These are phyloP conservation scores for Eupithecia abbreviata DNA, from an alignment of 2,888 invertebrate genomes.

Conservation along the genomic window DNA sequence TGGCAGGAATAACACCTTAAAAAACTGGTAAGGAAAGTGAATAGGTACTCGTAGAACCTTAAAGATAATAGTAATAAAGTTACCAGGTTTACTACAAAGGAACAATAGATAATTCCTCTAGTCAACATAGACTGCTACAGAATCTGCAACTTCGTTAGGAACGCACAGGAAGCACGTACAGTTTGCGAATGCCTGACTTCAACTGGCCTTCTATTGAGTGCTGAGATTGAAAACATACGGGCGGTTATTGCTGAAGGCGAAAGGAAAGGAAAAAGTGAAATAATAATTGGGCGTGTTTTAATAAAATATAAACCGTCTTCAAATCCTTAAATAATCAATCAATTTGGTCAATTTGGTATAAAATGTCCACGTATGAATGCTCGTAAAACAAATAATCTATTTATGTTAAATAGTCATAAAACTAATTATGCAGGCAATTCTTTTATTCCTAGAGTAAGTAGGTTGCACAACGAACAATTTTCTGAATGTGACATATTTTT, in stretches of 20 bases:
- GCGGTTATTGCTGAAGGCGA: neutral
- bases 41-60: neutral
- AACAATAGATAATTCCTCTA: constrained; percentile 2
- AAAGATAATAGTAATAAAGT: neutral
- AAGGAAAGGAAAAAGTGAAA: neutral
- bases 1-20: too few relatives aligned
- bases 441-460: too few relatives aligned
- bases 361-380: too few relatives aligned
- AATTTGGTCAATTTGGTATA: too few relatives aligned
- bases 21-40: too few relatives aligned
- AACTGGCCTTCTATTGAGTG: constrained; percentile 21
- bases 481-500: too few relatives aligned
- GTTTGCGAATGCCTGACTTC: constrained; percentile 32
- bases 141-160: constrained; percentile 32
- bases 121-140: constrained; percentile 19
- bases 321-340: too few relatives aligned
- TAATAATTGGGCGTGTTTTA: neutral
- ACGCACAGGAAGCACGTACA: constrained; percentile 30
- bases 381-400: too few relatives aligned
- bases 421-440: too few relatives aligned
- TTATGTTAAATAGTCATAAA: too few relatives aligned
- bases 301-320: too few relatives aligned
- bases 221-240: constrained; percentile 22
- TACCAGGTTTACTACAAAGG: neutral
- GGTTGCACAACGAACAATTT: too few relatives aligned